These are phyloP conservation scores for Agapornis canus DNA, from an alignment of 2,797 vertebrate species.

Conservation along the genomic window DNA sequence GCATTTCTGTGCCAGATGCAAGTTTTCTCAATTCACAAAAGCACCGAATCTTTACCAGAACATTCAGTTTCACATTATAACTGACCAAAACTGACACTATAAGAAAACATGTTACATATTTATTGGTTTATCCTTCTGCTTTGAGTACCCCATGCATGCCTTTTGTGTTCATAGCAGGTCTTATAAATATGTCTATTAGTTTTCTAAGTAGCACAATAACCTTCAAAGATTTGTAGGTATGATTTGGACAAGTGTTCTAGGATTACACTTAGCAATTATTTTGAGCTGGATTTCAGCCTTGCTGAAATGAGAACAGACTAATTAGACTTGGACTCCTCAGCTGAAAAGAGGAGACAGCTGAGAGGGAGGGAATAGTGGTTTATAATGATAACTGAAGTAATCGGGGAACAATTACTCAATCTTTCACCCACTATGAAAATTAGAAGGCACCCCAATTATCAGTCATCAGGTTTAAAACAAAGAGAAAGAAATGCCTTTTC, in stretches of 20 bases:
- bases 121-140: background rate
- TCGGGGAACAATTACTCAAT: constrained; percentile 26
- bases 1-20: background rate
- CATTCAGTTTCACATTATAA: background rate
- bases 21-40: background rate
- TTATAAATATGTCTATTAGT: background rate
- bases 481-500: constrained; percentile 10
- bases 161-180: background rate
- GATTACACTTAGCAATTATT: background rate
- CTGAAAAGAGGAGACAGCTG: constrained; percentile 30
- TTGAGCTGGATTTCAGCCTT: constrained; percentile 27
- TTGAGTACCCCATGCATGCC: background rate
- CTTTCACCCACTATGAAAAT: constrained; percentile 21
- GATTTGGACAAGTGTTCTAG: background rate
- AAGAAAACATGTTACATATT: background rate
- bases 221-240: background rate
- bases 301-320: constrained; percentile 37
- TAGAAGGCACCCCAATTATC: constrained; percentile 25
- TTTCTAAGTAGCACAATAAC: background rate
- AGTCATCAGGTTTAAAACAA: constrained; percentile 2
- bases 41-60: background rate
- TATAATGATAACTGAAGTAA: constrained; percentile 40
- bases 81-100: background rate
- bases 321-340: constrained; percentile 21
- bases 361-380: constrained; percentile 24